A percentile compares a stretch with the other conserved stretches of the same genome.
Conservation (phyloP, 1,140 invertebrate genomes). For the Periplaneta americana region DNA sequence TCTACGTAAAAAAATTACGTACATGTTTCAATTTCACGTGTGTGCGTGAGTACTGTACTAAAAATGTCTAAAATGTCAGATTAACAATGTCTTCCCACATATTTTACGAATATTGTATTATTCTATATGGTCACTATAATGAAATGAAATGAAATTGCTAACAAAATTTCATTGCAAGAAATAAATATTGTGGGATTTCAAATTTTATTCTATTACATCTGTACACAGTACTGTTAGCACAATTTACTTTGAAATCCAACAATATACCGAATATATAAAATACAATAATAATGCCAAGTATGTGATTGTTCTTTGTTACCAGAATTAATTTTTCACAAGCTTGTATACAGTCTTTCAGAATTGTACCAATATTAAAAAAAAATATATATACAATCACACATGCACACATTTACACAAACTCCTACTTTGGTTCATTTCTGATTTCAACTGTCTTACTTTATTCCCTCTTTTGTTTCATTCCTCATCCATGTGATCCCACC, state of each 20-base stretch:
- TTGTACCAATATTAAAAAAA: background rate
- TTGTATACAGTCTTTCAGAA: background rate
- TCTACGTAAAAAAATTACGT: too few species aligned
- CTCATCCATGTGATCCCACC: background rate
- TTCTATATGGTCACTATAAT: background rate
- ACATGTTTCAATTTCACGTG: too few species aligned
- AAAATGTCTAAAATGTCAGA: too few species aligned
- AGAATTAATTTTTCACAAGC: background rate
- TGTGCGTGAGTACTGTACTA: too few species aligned
- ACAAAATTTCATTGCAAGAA: background rate
- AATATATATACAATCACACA: background rate
- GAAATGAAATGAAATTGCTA: background rate
- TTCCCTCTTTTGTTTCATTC: background rate
- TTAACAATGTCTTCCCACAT: too few species aligned
- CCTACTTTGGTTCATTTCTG: background rate
- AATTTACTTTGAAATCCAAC: background rate
- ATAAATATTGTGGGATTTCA: background rate
- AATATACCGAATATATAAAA: background rate
- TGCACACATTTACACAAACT: background rate
- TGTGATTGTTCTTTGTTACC: background rate
- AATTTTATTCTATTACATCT: background rate
- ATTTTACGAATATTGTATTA: too few species aligned
- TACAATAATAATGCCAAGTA: background rate
- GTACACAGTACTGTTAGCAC: background rate
- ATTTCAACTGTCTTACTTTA: background rate